Base-by-base conservation (phyloP, 2,797 vertebrate species). In the Margarornis squamiger region DNA sequence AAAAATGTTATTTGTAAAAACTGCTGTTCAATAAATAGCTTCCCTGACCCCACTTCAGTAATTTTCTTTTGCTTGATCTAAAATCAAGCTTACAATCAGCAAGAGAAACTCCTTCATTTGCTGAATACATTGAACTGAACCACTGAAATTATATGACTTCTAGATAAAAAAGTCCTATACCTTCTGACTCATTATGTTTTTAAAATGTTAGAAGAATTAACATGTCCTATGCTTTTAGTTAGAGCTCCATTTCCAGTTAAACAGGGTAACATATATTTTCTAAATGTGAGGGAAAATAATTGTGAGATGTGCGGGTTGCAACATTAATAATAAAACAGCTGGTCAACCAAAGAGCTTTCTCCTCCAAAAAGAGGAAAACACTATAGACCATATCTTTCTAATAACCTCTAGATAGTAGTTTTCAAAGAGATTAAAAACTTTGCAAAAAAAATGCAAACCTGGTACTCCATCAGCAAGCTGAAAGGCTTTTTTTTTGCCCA, bases 401-500 rank as follows among this genome's bases (percentile, higher is more conserved):
- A 80, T 38, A 84, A 58, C 49, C 38, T 91, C 49, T 61, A 22
- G 38, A 86, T 1, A 72, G 27, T 3, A 83, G n/a, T 79, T 92
- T 93, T 91, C 74, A 79, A 83, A 93, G 29, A 79, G 46, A 94
- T 15, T 38, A 39, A 81, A 90, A 95, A 86, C 24, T 79, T 52
- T 51, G 26, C 34, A 81, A 43, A 86, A 65, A 91, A 88, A 79
- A 49, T n/a, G 58, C 36, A 94, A 88, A 95, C 54, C 26, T 84
- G 52, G 27, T 72, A 72, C 73, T 89, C 86, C 83, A 59, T 63
- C 58, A 92, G 94, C 22, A 91, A 94, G 70, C 43, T 84, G 29
- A 90, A 74, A 70, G 55, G 77, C 3, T 6, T 67, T 72, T 36
- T 39, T 13, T 17, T 32, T 30, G 20, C 14, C 23, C 54, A 6